These are phyloP conservation scores for Thysanoteuthis rhombus DNA, from an alignment of 2,888 invertebrate species.

Conservation along the genomic window DNA sequence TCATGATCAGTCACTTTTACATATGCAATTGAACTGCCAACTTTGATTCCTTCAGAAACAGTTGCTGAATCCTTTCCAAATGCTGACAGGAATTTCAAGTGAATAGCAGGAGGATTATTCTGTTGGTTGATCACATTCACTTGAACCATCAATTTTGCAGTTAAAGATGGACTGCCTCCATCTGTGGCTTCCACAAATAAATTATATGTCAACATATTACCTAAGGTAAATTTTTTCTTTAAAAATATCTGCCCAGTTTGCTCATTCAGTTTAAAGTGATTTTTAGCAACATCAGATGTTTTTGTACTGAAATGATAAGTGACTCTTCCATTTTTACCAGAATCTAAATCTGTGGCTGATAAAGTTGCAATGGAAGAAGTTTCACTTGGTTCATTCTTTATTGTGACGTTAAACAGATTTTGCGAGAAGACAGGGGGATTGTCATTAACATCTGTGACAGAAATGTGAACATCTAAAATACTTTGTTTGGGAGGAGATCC, in stretches of 20 bases:
- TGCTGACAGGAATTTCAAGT: background rate
- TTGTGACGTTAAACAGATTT: background rate
- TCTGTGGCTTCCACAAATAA: background rate
- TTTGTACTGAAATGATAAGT: background rate
- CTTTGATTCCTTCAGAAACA: background rate
- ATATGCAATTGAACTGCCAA: background rate
- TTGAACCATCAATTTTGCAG: background rate
- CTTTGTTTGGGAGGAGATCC: background rate
- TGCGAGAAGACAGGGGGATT: background rate
- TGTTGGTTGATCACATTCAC: background rate
- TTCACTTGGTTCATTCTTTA: constrained; percentile 12
- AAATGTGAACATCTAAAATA: background rate
- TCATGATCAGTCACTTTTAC: background rate
- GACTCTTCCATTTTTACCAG: background rate
- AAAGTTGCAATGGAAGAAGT: background rate
- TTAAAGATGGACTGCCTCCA: background rate
- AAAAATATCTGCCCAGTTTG: background rate
- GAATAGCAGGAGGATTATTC: background rate
- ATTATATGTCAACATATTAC: background rate
- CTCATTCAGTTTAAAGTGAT: background rate
- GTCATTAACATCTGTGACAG: background rate
- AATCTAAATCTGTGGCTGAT: background rate
- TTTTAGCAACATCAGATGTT: background rate
- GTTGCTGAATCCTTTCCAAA: background rate
- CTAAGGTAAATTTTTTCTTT: background rate